phyloP scores from a whole-genome alignment of 2,888 invertebrate species.

The Pachymerium ferrugineum region DNA sequence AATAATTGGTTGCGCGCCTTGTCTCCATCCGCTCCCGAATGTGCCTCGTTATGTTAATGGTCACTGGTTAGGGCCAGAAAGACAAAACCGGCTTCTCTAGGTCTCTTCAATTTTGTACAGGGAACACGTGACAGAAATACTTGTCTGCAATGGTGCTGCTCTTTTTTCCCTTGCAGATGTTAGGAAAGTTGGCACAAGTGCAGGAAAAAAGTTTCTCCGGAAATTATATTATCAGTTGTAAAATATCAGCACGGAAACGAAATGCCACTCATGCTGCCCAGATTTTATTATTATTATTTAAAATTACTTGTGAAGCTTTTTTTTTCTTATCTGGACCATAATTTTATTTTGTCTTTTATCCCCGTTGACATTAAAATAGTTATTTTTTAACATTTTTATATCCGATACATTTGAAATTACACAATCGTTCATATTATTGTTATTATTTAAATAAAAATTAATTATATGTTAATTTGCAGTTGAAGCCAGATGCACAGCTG shows the following conservation, averaged over 20 bases:
- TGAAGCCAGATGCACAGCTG: not conserved
- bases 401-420: no score
- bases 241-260: not conserved
- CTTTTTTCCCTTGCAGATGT: not conserved
- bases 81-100: not conserved
- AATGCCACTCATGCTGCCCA: not conserved
- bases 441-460: slow-evolving; percentile 9
- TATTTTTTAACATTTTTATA: not conserved
- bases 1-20: slow-evolving; percentile 9
- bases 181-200: not conserved
- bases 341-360: not conserved
- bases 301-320: not conserved
- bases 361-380: not conserved
- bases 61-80: slow-evolving; percentile 8
- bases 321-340: not conserved
- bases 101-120: not conserved
- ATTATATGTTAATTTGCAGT: not conserved
- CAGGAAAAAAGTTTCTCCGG: slow-evolving; percentile 1
- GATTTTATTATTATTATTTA: not conserved
- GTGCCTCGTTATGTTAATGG: slow-evolving; percentile 23
- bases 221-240: not conserved
- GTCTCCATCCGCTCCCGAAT: not conserved
- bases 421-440: no score
- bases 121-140: not conserved
- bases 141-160: not conserved